Evolutionary conservation across 2,113 vertebrate species (phyloP).

Genomic region (Ornithorhynchus anatinus): DNA sequence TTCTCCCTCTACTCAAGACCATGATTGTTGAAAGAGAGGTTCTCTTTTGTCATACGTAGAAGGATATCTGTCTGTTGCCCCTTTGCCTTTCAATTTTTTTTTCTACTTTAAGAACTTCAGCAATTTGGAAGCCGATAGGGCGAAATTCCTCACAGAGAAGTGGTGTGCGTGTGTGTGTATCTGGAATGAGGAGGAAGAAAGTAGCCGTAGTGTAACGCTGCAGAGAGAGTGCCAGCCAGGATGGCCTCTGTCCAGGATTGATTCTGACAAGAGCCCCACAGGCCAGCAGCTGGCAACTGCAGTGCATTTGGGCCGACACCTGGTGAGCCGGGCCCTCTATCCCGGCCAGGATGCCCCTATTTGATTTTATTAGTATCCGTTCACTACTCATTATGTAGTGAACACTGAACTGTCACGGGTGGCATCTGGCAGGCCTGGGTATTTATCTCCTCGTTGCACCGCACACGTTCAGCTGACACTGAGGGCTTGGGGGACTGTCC

Average conservation of each 20-base stretch:
- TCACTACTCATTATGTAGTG: not conserved
- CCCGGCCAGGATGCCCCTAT: slow-evolving; percentile 25
- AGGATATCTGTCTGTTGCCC: not conserved
- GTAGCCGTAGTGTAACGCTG: slow-evolving; percentile 23
- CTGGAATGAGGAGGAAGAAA: slow-evolving; percentile 32
- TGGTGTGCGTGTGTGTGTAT: not conserved
- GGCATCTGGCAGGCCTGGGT: not conserved
- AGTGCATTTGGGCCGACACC: not conserved
- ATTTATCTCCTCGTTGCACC: too few species aligned
- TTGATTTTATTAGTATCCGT: not conserved
- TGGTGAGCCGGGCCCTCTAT: slow-evolving; percentile 28
- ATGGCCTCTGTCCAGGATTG: slow-evolving; percentile 22
- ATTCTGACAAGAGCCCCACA: slow-evolving; percentile 41
- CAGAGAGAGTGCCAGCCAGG: slow-evolving; percentile 8
- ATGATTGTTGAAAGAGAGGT: not conserved
- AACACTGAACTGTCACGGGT: not conserved
- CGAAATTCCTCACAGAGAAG: not conserved
- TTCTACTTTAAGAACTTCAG: not conserved
- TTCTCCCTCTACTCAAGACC: not conserved
- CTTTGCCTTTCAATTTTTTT: not conserved
- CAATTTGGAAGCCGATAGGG: not conserved
- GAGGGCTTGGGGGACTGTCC: too few species aligned
- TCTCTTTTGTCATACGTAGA: not conserved
- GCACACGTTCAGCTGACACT: too few species aligned
- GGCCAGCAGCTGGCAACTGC: slow-evolving; percentile 55